Percentiles rank a stretch among this genome's conserved stretches.
These are phyloP conservation scores for Pygoscelis adeliae DNA, from an alignment of 2,113 vertebrate genomes.

Conservation along the genomic window DNA sequence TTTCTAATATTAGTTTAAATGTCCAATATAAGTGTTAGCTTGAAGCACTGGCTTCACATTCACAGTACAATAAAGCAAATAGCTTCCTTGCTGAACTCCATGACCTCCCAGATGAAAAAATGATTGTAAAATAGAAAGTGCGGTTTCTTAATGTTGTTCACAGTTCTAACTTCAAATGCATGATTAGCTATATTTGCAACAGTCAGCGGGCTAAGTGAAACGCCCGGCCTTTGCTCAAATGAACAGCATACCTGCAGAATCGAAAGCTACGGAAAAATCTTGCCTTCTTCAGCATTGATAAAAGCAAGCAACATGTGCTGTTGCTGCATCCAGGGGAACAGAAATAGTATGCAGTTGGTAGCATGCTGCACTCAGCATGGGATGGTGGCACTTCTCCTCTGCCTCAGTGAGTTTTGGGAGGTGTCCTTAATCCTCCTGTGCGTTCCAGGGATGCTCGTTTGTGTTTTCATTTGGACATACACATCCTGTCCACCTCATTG, in stretches of 20 bases:
- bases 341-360: not conserved
- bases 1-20: slow-evolving; percentile 21
- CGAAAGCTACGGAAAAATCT: not conserved
- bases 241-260: not conserved
- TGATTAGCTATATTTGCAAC: not conserved
- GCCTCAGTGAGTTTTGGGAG: not conserved
- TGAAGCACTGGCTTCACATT: not conserved
- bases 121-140: not conserved
- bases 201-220: slow-evolving; percentile 14
- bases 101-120: slow-evolving; percentile 1
- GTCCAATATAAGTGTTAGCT: not conserved
- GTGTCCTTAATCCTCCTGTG: not conserved
- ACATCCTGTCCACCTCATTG: not conserved
- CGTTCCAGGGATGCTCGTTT: not conserved
- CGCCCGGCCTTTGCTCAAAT: not conserved
- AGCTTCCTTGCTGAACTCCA: not conserved
- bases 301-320: not conserved
- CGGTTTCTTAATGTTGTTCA: not conserved
- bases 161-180: not conserved
- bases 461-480: not conserved
- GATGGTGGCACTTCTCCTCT: not conserved
- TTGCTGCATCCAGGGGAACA: not conserved
- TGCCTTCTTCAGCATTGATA: not conserved
- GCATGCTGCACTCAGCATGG: not conserved
- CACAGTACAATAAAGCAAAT: slow-evolving; percentile 12